Conservation (phyloP, 2,113 vertebrate species). For the Baryphthengus martii region DNA sequence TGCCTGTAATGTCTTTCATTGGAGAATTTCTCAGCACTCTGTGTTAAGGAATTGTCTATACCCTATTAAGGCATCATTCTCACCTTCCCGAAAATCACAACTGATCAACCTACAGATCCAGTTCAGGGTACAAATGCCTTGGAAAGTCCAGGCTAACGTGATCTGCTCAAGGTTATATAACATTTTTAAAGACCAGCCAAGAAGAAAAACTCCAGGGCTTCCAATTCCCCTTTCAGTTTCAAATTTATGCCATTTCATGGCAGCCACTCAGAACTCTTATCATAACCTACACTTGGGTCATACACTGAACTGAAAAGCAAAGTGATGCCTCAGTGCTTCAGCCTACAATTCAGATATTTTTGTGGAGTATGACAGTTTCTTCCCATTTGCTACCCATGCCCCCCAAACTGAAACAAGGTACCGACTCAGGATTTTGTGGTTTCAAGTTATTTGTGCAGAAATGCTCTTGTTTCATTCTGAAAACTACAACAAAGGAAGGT, state of each 20-base stretch:
- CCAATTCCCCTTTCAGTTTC: not conserved
- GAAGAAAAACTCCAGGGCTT: not conserved
- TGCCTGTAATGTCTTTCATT: not conserved
- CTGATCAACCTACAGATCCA: not conserved
- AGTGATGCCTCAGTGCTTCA: not conserved
- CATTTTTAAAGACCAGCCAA: not conserved
- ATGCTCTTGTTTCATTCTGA: not conserved
- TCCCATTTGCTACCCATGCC: accelerated
- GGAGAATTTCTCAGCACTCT: not conserved
- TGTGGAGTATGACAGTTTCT: not conserved
- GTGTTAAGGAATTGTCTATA: not conserved
- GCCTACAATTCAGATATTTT: not conserved
- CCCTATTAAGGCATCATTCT: not conserved
- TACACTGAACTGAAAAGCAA: not conserved
- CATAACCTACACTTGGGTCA: not conserved
- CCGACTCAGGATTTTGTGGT: not conserved
- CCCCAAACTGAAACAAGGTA: not conserved
- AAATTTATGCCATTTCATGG: not conserved
- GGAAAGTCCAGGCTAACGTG: not conserved
- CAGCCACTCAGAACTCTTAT: not conserved
- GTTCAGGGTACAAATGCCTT: not conserved
- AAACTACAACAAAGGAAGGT: not conserved
- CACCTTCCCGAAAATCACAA: not conserved
- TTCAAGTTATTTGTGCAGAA: not conserved
- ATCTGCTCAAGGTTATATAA: not conserved